A percentile compares a stretch with the other conserved stretches of the same genome.
Evolutionary conservation across 2,797 vertebrate species (phyloP).

Genomic region (Poecilia picta): DNA sequence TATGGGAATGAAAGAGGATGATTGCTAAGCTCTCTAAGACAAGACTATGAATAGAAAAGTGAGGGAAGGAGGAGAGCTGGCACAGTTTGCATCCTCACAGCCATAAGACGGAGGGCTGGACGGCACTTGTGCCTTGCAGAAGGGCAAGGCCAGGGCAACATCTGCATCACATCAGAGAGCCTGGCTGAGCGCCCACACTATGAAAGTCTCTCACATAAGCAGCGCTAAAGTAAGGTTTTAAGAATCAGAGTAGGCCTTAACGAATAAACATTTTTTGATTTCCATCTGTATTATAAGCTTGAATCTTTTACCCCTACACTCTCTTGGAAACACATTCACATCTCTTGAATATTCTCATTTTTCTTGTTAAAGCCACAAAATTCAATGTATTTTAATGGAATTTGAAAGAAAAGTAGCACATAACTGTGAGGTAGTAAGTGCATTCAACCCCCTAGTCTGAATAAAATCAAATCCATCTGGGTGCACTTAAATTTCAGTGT

Average conservation of each 20-base stretch:
- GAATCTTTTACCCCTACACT: background rate
- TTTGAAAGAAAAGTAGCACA: background rate
- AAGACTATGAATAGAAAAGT: slow-evolving; percentile 46
- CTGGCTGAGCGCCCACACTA: slow-evolving; percentile 62
- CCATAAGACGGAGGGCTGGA: slow-evolving; percentile 72
- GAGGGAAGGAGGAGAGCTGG: slow-evolving; percentile 68
- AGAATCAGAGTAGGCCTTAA: slow-evolving; percentile 18
- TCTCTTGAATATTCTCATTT: background rate
- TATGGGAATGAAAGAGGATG: slow-evolving; percentile 42
- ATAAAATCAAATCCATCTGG: background rate
- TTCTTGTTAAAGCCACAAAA: background rate
- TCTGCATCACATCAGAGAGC: slow-evolving; percentile 78
- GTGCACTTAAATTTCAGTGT: background rate
- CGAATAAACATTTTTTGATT: background rate
- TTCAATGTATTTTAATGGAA: background rate
- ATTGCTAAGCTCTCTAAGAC: slow-evolving; percentile 37
- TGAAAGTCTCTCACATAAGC: slow-evolving; percentile 35
- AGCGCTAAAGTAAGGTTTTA: slow-evolving; percentile 45
- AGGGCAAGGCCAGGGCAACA: slow-evolving; percentile 80
- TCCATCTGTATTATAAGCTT: background rate
- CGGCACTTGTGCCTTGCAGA: slow-evolving; percentile 73
- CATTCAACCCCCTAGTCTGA: background rate
- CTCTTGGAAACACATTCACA: background rate
- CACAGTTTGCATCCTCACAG: slow-evolving; percentile 60
- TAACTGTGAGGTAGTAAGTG: background rate